Percentiles rank a stretch among this genome's conserved stretches.
phyloP scores from a whole-genome alignment of 2,113 vertebrate genomes.

The Pygathrix nemaeus region DNA sequence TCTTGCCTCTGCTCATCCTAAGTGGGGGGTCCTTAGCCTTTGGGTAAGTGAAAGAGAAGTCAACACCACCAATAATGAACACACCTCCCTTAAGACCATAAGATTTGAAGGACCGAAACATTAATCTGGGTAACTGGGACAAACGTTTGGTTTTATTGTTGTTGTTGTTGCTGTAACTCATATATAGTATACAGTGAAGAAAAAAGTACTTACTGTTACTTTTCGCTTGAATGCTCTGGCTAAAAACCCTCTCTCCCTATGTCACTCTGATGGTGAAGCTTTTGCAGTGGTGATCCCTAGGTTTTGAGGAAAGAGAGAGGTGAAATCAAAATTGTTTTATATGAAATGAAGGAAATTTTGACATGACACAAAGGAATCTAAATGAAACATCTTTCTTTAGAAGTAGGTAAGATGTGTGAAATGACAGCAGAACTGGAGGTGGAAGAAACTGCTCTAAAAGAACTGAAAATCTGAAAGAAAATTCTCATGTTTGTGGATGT shows the following conservation, averaged over 20 bases:
- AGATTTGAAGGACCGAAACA: not conserved
- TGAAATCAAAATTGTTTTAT: not conserved
- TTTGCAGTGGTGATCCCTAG: not conserved
- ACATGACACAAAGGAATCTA: not conserved
- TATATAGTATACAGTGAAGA: not conserved
- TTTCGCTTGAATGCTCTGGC: not conserved
- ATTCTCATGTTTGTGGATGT: conserved; percentile 36
- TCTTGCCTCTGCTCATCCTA: not conserved
- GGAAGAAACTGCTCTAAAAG: not conserved
- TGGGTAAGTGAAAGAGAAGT: not conserved
- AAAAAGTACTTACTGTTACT: not conserved
- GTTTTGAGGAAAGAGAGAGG: not conserved
- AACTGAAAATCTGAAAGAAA: conserved; percentile 37
- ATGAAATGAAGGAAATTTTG: conserved; percentile 5
- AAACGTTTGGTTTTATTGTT: not conserved
- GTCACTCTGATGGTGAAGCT: not conserved
- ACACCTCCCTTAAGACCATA: not conserved
- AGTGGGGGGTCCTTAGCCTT: not conserved
- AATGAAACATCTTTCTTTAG: conserved; percentile 8
- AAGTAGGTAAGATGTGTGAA: not conserved
- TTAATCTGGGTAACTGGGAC: not conserved
- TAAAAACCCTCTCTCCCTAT: not conserved
- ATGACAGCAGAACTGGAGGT: not conserved
- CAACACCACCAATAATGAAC: not conserved
- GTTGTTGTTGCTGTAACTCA: not conserved